phyloP scores from a whole-genome alignment of 2,113 vertebrate genomes.

The Labrus mixtus region DNA sequence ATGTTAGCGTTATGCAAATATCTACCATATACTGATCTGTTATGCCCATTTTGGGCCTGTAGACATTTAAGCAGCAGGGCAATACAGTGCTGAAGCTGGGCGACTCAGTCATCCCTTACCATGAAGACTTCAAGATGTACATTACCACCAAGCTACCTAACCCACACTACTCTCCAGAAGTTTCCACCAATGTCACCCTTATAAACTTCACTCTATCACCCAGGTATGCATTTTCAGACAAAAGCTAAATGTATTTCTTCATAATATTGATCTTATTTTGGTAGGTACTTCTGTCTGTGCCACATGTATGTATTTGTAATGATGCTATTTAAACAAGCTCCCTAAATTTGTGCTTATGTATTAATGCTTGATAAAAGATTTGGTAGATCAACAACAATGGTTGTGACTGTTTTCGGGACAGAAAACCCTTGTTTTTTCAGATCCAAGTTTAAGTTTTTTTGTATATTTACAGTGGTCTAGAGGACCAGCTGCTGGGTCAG shows the following conservation, averaged over 20 bases:
- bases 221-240: conserved; percentile 81
- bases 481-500: conserved; percentile 91
- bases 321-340: no score
- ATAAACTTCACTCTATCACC: conserved; percentile 96
- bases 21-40: not conserved
- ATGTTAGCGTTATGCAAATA: not conserved
- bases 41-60: conserved; percentile 17
- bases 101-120: conserved; percentile 88
- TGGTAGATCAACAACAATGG: no score
- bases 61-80: conserved; percentile 93
- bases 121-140: conserved; percentile 92
- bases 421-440: no score
- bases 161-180: conserved; percentile 92
- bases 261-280: not conserved
- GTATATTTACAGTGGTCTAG: conserved; percentile 85
- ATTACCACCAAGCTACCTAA: conserved; percentile 96
- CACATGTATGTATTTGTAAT: no score
- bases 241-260: not conserved
- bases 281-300: no score
- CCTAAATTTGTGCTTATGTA: not conserved
- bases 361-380: no score
- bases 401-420: no score
- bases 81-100: conserved; percentile 88
- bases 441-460: not conserved
- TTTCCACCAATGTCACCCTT: conserved; percentile 90